These are phyloP conservation scores for Diarsia mendica DNA, from an alignment of 2,888 invertebrate genomes.

Conservation along the genomic window DNA sequence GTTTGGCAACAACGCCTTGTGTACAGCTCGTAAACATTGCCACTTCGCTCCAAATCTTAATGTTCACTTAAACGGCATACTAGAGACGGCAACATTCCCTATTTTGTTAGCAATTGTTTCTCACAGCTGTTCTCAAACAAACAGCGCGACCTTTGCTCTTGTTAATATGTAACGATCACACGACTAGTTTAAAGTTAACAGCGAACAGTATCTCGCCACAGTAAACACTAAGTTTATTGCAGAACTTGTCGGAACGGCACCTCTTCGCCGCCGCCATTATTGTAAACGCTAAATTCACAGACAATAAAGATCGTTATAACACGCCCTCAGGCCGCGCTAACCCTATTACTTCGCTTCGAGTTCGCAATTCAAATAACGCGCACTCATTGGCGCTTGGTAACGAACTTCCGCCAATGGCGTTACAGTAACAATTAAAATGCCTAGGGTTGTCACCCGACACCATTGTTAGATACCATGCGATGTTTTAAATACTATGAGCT, in stretches of 20 bases:
- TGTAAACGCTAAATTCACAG: slow-evolving; percentile 77
- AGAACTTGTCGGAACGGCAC: slow-evolving; percentile 66
- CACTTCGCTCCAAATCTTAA: slow-evolving; percentile 31
- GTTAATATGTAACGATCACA: slow-evolving; percentile 33
- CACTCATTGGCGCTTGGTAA: slow-evolving; percentile 80
- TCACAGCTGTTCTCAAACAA: slow-evolving; percentile 25
- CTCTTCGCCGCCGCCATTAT: slow-evolving; percentile 59
- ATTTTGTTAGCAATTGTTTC: slow-evolving; percentile 7
- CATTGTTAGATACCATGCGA: slow-evolving; percentile 73
- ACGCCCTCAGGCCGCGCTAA: slow-evolving; percentile 74
- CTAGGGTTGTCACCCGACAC: slow-evolving; percentile 73
- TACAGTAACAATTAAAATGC: slow-evolving; percentile 77
- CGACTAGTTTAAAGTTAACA: slow-evolving; percentile 39
- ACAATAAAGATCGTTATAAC: slow-evolving; percentile 85
- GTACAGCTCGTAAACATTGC: slow-evolving; percentile 36
- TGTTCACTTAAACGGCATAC: slow-evolving; percentile 24
- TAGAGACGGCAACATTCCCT: slow-evolving; percentile 15
- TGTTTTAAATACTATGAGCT: slow-evolving; percentile 71
- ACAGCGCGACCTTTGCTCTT: slow-evolving; percentile 19
- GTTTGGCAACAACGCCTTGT: slow-evolving; percentile 9
- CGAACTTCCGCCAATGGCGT: slow-evolving; percentile 81
- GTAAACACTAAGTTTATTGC: slow-evolving; percentile 74
- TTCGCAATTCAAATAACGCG: slow-evolving; percentile 78
- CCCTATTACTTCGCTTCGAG: slow-evolving; percentile 73
- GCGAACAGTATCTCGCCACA: slow-evolving; percentile 62